Base-by-base conservation (phyloP, 64 coral and sea anemone species). In the Pocillopora verrucosa region DNA sequence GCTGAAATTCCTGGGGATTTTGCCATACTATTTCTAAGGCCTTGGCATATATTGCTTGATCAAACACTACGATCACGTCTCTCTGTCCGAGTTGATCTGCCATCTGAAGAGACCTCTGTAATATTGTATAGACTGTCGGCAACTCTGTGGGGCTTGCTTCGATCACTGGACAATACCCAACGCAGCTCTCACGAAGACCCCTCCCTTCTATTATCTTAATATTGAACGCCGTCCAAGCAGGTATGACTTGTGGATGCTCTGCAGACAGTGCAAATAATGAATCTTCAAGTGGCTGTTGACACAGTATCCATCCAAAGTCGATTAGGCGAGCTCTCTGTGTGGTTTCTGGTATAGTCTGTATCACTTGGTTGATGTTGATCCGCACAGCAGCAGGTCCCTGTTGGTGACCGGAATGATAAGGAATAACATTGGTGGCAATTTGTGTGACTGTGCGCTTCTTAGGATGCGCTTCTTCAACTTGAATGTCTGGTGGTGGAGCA, bases 31-130 rank as follows among this genome's bases (percentile, higher is more conserved):
- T 88, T 76, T 88, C 87, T 60, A 88, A 77, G 34, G 87, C 87
- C 61, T 88, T 88, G 11, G 73, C 87, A 77, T 88, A 88, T 75
- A 88, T 88, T 13, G 87, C 68, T 74, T 88, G 73, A 60, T 88
- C 87, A 76, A 76, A 74, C 34, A 88, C 87, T 22, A 88, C 61
- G 56, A 87, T 74, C 34, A 58, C 84, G 45, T 87, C 84, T 87
- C 20, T 57, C 80, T 60, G 59, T 9, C 14, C 9, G 9, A 60
- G 59, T 15, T 60, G 59, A 60, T 75, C n/a, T 37, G 5, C 5
- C 73, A 75, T 75, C 73, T 75, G 73, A 75, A 75, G 73, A 37
- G 73, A 75, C 36, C n/a, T 75, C 19, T 75, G 10, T 16, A 75
- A 22, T 13, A 75, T 22, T 16, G 73, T 75, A 22, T 75, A 75